Evolutionary conservation across 2,888 invertebrate genomes (phyloP), one percentile per base, ranked within the genome.

Genomic region (Pristionchus arcanus): DNA sequence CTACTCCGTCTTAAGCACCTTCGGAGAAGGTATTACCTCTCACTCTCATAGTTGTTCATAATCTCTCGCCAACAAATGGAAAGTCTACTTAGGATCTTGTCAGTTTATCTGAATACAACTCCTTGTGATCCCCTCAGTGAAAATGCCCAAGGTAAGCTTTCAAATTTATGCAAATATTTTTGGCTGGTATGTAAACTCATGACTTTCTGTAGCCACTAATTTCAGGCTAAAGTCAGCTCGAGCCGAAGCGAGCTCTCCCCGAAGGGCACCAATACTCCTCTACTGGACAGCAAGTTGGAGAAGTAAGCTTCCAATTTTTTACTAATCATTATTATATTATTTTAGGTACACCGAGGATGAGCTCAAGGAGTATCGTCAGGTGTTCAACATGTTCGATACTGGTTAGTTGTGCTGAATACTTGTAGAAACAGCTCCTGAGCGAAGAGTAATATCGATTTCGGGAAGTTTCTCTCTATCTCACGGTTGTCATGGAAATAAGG

Each of bases 361-460:
- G 87, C 92, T 94, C 16, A 77, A 89, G 59, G 94, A 94, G 91
- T 94, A 94, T 90, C 91, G 94, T 77, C 94, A 94, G 90, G 94
- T 94, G 63, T 94, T 94, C 92, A 94, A 94, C 90, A 94, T 95
- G 93, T 94, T 94, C 89, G 94, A 94, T 90, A 92, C 94, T 28
- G 93, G 94, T 94, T n/a, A 88, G 86, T 77, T 49, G 42, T 49
- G 42, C 42, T 49, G 7, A 49, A 49, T 49, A 49, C 13, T 49
- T 9, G 9, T 9, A 49, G 5, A 49, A 11, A 49, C 0, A 49
- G 9, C 9, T 49, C 42, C 13, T 49, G 42, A 49, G 42, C 42
- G 4, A 49, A 11, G 42, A 49, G 42, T 11, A 49, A 3, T 0
- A 7, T 49, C 42, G 9, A 42, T 13, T n/a, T n/a, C n/a, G n/a